Conservation (phyloP, 2,113 vertebrate species). For the Sclerurus mexicanus region DNA sequence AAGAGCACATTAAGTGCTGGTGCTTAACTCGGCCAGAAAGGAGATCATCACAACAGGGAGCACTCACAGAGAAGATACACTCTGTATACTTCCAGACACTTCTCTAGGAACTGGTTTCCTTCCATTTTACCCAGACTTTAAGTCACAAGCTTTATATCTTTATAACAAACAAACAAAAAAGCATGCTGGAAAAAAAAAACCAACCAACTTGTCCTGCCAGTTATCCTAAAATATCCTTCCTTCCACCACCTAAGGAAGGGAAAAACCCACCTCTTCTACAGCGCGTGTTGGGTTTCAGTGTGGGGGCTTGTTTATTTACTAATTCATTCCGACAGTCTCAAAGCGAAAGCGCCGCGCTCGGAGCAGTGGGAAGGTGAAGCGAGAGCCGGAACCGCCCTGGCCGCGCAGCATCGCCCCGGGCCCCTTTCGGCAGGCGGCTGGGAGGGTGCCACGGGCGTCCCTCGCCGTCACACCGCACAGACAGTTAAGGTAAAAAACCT, state of each 20-base stretch:
- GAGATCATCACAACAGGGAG: background rate
- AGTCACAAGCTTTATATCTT: background rate
- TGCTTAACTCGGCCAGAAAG: background rate
- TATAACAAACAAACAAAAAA: background rate
- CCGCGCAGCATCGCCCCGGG: background rate
- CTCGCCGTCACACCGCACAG: background rate
- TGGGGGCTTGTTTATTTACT: rapidly evolving
- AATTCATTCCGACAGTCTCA: background rate
- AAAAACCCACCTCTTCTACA: background rate
- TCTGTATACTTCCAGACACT: background rate
- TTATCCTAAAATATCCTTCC: background rate
- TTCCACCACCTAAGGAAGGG: background rate
- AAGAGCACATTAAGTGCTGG: rapidly evolving
- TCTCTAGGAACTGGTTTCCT: background rate
- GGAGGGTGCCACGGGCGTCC: background rate
- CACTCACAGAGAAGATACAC: background rate
- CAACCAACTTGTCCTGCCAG: background rate
- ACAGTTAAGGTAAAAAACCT: background rate
- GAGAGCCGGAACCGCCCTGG: background rate
- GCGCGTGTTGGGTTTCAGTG: background rate
- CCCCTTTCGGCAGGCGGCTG: background rate
- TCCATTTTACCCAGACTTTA: background rate
- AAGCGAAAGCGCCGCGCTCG: background rate
- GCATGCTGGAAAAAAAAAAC: background rate
- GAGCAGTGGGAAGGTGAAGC: background rate